Evolutionary conservation across 1,140 invertebrate species (phyloP), one percentile per base, ranked within the genome.

Genomic region (Lanistes nyassanus): DNA sequence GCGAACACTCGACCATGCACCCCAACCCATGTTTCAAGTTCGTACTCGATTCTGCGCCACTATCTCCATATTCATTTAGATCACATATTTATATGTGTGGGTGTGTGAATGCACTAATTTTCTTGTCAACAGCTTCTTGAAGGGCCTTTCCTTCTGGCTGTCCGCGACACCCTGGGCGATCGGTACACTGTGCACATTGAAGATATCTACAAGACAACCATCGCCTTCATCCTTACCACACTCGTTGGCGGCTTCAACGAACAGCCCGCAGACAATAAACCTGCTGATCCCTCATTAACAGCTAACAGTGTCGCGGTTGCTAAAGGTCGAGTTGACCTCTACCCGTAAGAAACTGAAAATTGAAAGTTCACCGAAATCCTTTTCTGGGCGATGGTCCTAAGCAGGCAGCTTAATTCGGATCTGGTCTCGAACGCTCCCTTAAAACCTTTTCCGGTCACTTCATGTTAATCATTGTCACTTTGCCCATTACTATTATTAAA

Each of bases 141-240:
- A 87, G 92, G 93, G 76, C 95, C 96, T 11, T 97, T 97, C 90
- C 90, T 97, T 82, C 92, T 94, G 79, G 94, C 96, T 0, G 95
- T 97, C 36, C 93, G 94, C 81, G 92, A 92, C 62, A 96, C 95
- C 0, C 90, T 97, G 29, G 95, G 94, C 1, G 95, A 97, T 82
- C 92, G 95, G 39, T 97, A 95, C 89, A 96, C 95, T 19, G 94
- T 94, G 53, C 96, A 96, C 89, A 95, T 97, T 67, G 94, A 96
- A 84, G 94, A 92, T 80, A 96, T 96, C 78, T 97, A 97, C 90
- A 94, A 95, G 89, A 92, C 95, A 80, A 95, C 95, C 69, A 96
- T 97, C 83, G 94, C 95, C 84, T 95, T 97, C 84, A 96, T 97
- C 80, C 92, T 97, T 83, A 92, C 95, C 83, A 96, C 95, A 0